These are phyloP conservation scores for Galeopterus variegatus DNA, from an alignment of 2,113 vertebrate genomes.

Conservation along the genomic window DNA sequence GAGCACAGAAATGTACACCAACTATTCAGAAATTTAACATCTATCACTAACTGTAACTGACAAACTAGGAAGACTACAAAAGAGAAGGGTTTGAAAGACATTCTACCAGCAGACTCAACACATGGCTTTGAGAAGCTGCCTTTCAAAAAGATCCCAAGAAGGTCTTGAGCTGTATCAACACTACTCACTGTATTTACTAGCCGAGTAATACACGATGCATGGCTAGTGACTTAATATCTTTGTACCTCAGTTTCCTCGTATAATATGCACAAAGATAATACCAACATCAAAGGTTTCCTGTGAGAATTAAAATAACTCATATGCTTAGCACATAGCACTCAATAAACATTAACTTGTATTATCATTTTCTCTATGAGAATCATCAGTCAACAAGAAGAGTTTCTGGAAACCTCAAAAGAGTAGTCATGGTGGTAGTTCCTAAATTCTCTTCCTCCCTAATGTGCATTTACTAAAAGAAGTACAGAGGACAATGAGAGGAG, in stretches of 20 bases:
- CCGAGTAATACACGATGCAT: fast-evolving
- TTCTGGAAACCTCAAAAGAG: neutral
- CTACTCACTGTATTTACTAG: too few species aligned
- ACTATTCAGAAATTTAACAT: neutral
- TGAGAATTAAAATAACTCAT: neutral
- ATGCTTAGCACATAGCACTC: neutral
- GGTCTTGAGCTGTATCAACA: too few species aligned
- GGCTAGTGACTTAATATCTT: neutral
- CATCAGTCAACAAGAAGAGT: neutral
- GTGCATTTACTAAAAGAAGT: neutral
- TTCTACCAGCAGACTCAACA: neutral
- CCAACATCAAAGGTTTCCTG: neutral
- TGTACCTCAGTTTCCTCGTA: neutral
- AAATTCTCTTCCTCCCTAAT: neutral
- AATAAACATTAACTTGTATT: neutral
- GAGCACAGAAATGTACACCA: neutral
- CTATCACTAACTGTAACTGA: neutral
- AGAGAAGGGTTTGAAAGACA: neutral
- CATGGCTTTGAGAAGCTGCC: neutral
- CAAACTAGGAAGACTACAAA: neutral
- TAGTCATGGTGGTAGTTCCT: neutral
- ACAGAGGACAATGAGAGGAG: neutral
- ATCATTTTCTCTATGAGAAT: neutral
- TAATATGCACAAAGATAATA: neutral
- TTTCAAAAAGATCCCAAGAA: neutral